These are phyloP conservation scores for Chrysolina haemoptera DNA, from an alignment of 2,888 invertebrate genomes.

Conservation along the genomic window DNA sequence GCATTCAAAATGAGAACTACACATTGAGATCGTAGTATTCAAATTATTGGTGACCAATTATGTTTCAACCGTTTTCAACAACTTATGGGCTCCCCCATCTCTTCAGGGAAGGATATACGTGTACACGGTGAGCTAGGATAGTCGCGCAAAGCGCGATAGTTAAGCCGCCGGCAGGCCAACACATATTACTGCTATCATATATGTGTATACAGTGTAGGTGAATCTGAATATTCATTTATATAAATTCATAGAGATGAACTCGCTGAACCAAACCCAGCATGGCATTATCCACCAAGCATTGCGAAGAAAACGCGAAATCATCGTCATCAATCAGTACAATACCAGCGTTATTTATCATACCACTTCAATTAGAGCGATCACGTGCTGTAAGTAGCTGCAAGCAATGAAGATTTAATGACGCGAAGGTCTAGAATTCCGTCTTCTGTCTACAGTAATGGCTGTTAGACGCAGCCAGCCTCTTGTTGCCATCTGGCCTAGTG, in stretches of 20 bases:
- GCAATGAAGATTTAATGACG: slow-evolving; percentile 35
- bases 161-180: too few relatives aligned
- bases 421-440: slow-evolving; percentile 27
- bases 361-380: slow-evolving; percentile 47
- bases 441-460: slow-evolving; percentile 34
- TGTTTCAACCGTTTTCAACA: too few relatives aligned
- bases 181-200: too few relatives aligned
- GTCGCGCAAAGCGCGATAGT: too few relatives aligned
- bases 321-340: slow-evolving; percentile 50
- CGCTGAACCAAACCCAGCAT: neutral
- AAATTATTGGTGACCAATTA: too few relatives aligned
- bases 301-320: slow-evolving; percentile 34
- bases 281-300: neutral
- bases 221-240: too few relatives aligned
- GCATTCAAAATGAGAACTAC: too few relatives aligned
- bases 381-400: slow-evolving; percentile 13
- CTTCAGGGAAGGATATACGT: too few relatives aligned
- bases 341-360: slow-evolving; percentile 53
- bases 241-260: neutral
- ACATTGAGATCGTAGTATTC: too few relatives aligned
- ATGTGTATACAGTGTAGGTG: too few relatives aligned
- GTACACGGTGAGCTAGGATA: too few relatives aligned
- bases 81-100: too few relatives aligned
- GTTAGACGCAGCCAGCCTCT: slow-evolving; percentile 36
- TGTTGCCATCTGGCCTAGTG: slow-evolving; percentile 43